Evolutionary conservation across 2,797 vertebrate species (phyloP), one percentile per base, ranked within the genome.

Genomic region (Sebastes cheni): DNA sequence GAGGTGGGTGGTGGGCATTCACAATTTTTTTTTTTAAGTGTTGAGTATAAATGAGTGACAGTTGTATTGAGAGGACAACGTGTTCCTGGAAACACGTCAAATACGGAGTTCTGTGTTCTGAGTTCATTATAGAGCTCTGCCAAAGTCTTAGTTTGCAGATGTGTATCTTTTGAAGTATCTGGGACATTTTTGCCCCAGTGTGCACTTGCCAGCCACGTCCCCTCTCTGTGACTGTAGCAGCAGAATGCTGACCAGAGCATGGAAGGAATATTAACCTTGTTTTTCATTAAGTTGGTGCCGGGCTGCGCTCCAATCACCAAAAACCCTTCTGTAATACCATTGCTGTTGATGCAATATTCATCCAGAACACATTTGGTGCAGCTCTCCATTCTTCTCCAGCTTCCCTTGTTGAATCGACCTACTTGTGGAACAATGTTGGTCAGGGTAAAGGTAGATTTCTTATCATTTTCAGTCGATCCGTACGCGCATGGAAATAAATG

Each of bases 221-320:
- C 1, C 13, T 12, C 6, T 1, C 0, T 52, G 0, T 0, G 2
- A 25, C 32, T 86, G 34, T 71, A 72, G 29, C 89, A 90, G 72
- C 87, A 87, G 62, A 87, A 89, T 1, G 89, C 83, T 10, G 85
- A 80, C 89, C 89, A 89, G 46, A 90, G 74, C 18, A 42, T n/a
- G 4, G 30, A n/a, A 0, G 87, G 89, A 65, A 89, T 67, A 80
- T 87, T 89, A 2, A 82, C 4, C 22, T 0, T 42, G 2, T 59
- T 54, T 0, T 46, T 74, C 12, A 1, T 2, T 1, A 2, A 66
- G 18, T 1, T 7, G 3, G 2, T 2, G 8, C 79, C 59, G 3
- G 81, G 80, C 39, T 36, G 3, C 5, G 89, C 82, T 75, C 89
- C 86, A 6, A 62, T 83, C 25, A 88, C 74, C 9, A 88, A 27